Percentiles rank a stretch among this genome's conserved stretches.
phyloP scores from a whole-genome alignment of 2,888 invertebrate genomes.

The Mesorhabditis sp. region DNA sequence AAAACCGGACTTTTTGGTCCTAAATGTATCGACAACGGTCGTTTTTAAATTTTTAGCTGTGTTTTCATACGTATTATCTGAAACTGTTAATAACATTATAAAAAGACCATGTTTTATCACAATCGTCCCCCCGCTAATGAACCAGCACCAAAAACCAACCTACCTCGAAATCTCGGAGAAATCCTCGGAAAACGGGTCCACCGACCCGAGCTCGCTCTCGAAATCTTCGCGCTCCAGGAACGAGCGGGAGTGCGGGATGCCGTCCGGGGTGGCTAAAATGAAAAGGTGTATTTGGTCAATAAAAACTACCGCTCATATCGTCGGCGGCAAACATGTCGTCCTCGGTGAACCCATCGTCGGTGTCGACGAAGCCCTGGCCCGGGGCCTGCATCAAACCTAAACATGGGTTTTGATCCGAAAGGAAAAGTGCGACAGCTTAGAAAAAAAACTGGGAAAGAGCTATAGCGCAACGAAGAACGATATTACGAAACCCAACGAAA shows the following conservation, averaged over 20 bases:
- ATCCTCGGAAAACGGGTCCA: constrained; percentile 38
- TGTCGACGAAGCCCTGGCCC: constrained; percentile 43
- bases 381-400: neutral
- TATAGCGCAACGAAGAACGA: too few relatives aligned
- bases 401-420: neutral
- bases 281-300: neutral
- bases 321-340: constrained; percentile 52
- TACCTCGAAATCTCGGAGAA: constrained; percentile 70
- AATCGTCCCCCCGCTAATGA: too few relatives aligned
- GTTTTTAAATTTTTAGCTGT: too few relatives aligned
- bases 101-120: too few relatives aligned
- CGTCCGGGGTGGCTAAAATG: constrained; percentile 18
- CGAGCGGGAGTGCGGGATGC: constrained; percentile 30
- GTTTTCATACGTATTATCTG: too few relatives aligned
- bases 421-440: neutral
- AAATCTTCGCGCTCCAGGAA: constrained; percentile 42
- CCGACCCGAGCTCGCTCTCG: constrained; percentile 34
- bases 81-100: too few relatives aligned
- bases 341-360: constrained; percentile 54
- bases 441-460: neutral
- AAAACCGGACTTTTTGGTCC: too few relatives aligned
- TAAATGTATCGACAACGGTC: too few relatives aligned
- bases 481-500: too few relatives aligned
- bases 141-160: too few relatives aligned
- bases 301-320: constrained; percentile 26